A percentile compares a stretch with the other conserved stretches of the same genome.
phyloP scores from a whole-genome alignment of 2,797 vertebrate genomes.

The Muraenolepis orangiensis region DNA sequence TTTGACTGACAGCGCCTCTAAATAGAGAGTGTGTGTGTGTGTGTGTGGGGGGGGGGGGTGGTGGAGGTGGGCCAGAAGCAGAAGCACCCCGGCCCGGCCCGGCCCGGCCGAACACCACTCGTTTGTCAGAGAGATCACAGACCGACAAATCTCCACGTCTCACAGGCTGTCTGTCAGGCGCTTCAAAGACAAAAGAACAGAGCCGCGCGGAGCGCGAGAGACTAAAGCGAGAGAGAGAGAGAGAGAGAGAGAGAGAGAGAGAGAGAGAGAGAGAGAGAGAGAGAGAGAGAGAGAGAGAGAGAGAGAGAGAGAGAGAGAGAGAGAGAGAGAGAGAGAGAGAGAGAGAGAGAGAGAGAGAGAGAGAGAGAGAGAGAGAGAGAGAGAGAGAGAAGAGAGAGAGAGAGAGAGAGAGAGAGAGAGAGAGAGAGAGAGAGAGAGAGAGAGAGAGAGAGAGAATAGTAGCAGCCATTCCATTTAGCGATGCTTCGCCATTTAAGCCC shows the following conservation, averaged over 20 bases:
- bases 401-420: conserved; percentile 37
- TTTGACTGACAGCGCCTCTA: conserved; percentile 32
- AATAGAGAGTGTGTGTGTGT: too few species aligned
- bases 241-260: conserved; percentile 37
- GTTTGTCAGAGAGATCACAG: conserved; percentile 78
- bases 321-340: conserved; percentile 39
- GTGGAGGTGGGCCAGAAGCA: conserved; percentile 58
- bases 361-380: conserved; percentile 34
- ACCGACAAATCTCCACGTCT: conserved; percentile 74
- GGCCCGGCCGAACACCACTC: conserved; percentile 72
- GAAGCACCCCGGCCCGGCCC: conserved; percentile 58
- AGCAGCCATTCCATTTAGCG: conserved; percentile 68
- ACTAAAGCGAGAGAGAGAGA: conserved; percentile 19
- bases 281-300: conserved; percentile 35
- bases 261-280: conserved; percentile 36
- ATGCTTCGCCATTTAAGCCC: conserved; percentile 64
- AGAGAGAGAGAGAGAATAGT: conserved; percentile 38
- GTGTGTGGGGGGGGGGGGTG: conserved; percentile 41
- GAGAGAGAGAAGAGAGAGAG: conserved; percentile 33
- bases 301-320: conserved; percentile 19
- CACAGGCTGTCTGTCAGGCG: conserved; percentile 71
- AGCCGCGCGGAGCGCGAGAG: conserved; percentile 22
- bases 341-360: conserved; percentile 13
- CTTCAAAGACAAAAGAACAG: conserved; percentile 75
- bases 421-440: conserved; percentile 27